Percentiles rank a stretch among this genome's conserved stretches.
Conservation (phyloP, 2,113 vertebrate species). For the Empidonax traillii region DNA sequence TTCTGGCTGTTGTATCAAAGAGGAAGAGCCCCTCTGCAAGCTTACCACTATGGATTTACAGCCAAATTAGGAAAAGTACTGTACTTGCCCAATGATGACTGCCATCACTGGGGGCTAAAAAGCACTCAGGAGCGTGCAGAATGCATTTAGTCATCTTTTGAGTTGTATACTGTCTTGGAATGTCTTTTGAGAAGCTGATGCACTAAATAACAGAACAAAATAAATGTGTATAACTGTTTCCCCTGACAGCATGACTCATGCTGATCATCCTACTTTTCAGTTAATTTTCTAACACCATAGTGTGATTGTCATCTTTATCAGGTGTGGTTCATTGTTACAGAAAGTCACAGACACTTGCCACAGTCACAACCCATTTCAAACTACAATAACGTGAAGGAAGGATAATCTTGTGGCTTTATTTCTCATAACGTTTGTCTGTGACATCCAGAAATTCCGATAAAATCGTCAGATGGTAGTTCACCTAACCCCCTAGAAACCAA, state of each 20-base stretch:
- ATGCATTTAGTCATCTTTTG: background rate
- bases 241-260: conserved; percentile 63
- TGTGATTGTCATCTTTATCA: conserved; percentile 52
- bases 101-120: background rate
- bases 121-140: background rate
- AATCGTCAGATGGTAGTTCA: background rate
- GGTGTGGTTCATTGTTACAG: conserved; percentile 61
- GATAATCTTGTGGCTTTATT: conserved; percentile 33
- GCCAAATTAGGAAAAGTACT: background rate
- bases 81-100: background rate
- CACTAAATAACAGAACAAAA: conserved; percentile 52
- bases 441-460: conserved; percentile 34
- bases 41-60: background rate
- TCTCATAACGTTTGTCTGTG: background rate
- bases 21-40: background rate
- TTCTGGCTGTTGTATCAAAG: background rate
- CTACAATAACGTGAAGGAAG: conserved; percentile 23
- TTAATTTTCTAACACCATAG: conserved; percentile 47
- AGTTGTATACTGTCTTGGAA: conserved; percentile 19
- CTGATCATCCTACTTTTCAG: conserved; percentile 53
- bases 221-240: conserved; percentile 41
- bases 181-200: conserved; percentile 40
- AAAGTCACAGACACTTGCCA: conserved; percentile 65
- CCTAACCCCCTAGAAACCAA: background rate
- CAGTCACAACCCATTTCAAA: conserved; percentile 52